Evolutionary conservation across 2,888 invertebrate species (phyloP).

Genomic region (Polymixis flavicincta): DNA sequence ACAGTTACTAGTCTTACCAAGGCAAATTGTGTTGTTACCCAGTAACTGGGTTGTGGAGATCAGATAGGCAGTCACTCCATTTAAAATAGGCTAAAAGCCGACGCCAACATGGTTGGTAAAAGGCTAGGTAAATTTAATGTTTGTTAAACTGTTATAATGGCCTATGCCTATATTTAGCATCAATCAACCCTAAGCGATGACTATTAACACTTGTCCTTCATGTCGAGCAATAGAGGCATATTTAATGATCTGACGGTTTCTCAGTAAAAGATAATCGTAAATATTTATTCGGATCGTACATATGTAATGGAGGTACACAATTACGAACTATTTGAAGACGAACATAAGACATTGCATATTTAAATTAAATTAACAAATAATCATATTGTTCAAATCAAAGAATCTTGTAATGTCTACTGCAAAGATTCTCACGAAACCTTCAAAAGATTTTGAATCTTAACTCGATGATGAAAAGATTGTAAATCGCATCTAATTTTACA

Average conservation of each 20-base stretch:
- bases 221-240: slow-evolving; percentile 31
- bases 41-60: background rate
- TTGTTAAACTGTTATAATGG: too few species aligned
- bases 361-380: slow-evolving; percentile 56
- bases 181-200: background rate
- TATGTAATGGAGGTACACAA: slow-evolving; percentile 47
- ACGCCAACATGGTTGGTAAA: background rate
- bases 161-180: slow-evolving; percentile 1
- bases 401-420: slow-evolving; percentile 16
- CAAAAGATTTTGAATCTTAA: slow-evolving; percentile 20
- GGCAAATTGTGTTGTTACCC: background rate
- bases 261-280: slow-evolving; percentile 53
- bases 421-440: background rate
- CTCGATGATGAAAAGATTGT: fast-evolving
- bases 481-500: background rate
- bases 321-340: slow-evolving; percentile 48
- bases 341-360: slow-evolving; percentile 47
- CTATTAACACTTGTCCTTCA: slow-evolving; percentile 36
- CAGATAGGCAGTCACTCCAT: too few species aligned
- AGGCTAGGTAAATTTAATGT: too few species aligned
- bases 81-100: background rate
- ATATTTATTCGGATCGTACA: slow-evolving; percentile 53
- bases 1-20: background rate
- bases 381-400: slow-evolving; percentile 45
- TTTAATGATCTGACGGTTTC: slow-evolving; percentile 47